Conservation (phyloP, 2,113 vertebrate genomes). For the Aplodontia rufa region DNA sequence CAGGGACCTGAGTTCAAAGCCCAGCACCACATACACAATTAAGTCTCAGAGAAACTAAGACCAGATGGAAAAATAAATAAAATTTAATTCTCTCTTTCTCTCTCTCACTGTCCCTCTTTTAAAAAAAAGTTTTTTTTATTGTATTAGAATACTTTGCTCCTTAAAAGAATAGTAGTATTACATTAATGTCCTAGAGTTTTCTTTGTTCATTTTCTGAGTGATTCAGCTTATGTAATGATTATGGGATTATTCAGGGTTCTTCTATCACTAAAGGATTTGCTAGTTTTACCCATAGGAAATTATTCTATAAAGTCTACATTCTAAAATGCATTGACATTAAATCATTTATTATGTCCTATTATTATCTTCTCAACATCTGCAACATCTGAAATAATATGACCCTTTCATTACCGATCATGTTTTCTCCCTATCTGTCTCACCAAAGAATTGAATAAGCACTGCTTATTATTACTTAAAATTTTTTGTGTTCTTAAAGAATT, state of each 20-base stretch:
- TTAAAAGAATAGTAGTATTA: neutral
- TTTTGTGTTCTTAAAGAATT: neutral
- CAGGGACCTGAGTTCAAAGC: too few relatives aligned
- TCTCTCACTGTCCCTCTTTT: too few relatives aligned
- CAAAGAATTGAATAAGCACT: neutral
- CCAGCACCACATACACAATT: too few relatives aligned
- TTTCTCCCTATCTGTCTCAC: neutral
- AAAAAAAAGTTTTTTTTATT: neutral
- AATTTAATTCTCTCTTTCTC: too few relatives aligned
- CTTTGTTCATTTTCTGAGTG: neutral
- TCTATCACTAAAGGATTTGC: neutral
- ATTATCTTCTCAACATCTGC: neutral
- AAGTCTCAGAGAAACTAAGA: too few relatives aligned
- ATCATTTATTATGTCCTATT: neutral
- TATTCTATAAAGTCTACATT: neutral
- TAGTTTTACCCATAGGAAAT: neutral
- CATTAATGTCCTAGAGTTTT: neutral
- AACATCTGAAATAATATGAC: neutral
- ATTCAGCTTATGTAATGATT: neutral
- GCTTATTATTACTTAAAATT: too few relatives aligned
- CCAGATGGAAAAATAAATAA: too few relatives aligned
- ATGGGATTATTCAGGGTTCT: neutral
- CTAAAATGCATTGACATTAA: neutral
- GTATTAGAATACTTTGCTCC: neutral
- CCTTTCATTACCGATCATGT: neutral